phyloP scores from a whole-genome alignment of 2,888 invertebrate genomes.

The Sphaerophoria rueppellii region DNA sequence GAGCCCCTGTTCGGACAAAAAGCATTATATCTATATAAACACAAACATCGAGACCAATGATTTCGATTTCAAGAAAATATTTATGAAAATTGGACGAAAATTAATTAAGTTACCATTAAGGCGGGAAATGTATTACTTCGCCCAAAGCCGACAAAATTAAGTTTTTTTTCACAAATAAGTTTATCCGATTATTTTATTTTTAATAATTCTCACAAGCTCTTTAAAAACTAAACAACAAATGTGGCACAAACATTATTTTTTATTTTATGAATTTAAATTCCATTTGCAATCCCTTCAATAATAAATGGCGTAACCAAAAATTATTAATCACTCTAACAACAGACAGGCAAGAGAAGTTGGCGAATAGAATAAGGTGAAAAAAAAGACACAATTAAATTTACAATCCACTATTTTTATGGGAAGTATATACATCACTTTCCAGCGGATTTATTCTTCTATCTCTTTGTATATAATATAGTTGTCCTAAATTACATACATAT shows the following conservation, averaged over 20 bases:
- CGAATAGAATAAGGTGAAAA: conserved; percentile 35
- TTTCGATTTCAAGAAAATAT: neutral
- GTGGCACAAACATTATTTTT: conserved; percentile 11
- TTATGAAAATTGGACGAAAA: neutral
- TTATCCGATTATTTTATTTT: neutral
- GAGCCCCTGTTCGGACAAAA: too few relatives aligned
- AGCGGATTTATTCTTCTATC: conserved; percentile 55
- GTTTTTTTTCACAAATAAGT: conserved; percentile 42
- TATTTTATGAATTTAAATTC: neutral
- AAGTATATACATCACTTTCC: conserved; percentile 56
- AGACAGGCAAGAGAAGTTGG: conserved; percentile 6
- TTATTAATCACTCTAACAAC: conserved; percentile 60
- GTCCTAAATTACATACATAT: conserved; percentile 69
- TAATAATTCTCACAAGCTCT: conserved; percentile 1
- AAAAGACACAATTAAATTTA: conserved; percentile 59
- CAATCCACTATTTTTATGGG: conserved; percentile 61
- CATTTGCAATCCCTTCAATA: conserved; percentile 12
- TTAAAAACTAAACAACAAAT: conserved; percentile 23
- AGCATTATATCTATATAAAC: too few relatives aligned
- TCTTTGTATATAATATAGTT: conserved; percentile 41
- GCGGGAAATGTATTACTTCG: conserved; percentile 58
- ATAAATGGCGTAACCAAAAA: conserved; percentile 70
- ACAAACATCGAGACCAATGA: too few relatives aligned
- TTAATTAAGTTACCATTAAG: conserved; percentile 62
- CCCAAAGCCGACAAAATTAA: conserved; percentile 32